Base-by-base conservation (phyloP, 2,113 vertebrate genomes). In the Rhinogobius similis region DNA sequence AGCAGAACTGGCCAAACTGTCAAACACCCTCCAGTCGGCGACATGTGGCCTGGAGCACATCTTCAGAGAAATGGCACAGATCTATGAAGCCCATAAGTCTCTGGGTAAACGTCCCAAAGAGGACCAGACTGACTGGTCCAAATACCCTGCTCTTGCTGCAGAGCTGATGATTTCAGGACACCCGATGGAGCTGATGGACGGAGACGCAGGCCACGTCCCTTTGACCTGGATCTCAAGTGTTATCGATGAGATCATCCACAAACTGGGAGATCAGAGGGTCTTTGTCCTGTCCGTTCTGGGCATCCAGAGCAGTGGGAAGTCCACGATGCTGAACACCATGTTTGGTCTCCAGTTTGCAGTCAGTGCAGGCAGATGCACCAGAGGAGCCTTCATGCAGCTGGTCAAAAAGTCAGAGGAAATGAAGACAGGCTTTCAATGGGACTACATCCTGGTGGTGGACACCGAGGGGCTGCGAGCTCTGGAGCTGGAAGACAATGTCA, bases 141-240 rank as follows among this genome's bases (percentile, higher is more conserved):
- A 78, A 24, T 80, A 93, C 3, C 93, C 92, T 0, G 72, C 87
- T 6, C 82, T 94, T 50, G 92, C 89, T 46, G 93, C 91, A 41
- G 85, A 93, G 0, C 75, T 94, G 52, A 92, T 96, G 90, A 74
- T 92, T 65, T 89, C 69, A 4, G 94, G 93, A 3, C 82, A 92
- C 20, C 90, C 94, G 0, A 36, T 94, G 27, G 95, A 96, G 76
- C 83, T 95, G 62, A 94, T 96, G 92, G 94, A 95, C 39, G 95
- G 94, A 0, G 94, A 95, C 62, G 89, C 91, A 55, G 91, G 89
- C 7, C 92, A 94, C 7, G 75, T 94, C 7, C 90, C 95, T 14
- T 21, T 95, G 1, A 87, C 1, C 4, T 95, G 93, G 94, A 83
- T 94, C 11, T 69, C 68, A 21, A 88, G 91, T 56, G 65, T 95